A percentile compares a stretch with the other conserved stretches of the same genome.
These are phyloP conservation scores for Sinonovacula constricta DNA, from an alignment of 1,140 invertebrate species.

Conservation along the genomic window DNA sequence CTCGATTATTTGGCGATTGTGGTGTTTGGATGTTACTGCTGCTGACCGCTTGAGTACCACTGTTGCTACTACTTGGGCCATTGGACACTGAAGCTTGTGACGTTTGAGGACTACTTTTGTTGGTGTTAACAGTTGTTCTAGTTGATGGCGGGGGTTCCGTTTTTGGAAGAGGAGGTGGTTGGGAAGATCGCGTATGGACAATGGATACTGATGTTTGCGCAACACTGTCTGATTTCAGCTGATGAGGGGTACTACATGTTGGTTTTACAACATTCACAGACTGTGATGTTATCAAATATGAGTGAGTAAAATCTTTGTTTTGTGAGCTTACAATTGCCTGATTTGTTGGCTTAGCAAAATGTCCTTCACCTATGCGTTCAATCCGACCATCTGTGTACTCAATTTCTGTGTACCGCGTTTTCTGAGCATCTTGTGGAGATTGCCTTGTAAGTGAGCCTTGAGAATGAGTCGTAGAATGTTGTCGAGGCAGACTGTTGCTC, in stretches of 20 bases:
- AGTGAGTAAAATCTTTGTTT: constrained; percentile 40
- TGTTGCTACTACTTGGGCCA: not conserved
- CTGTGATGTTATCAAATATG: constrained; percentile 57
- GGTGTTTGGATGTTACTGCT: constrained; percentile 16
- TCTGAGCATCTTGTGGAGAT: constrained; percentile 45
- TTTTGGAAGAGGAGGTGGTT: constrained; percentile 53
- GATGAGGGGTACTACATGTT: constrained; percentile 65
- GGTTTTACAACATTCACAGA: constrained; percentile 75
- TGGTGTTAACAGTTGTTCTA: constrained; percentile 48
- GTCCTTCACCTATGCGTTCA: constrained; percentile 61
- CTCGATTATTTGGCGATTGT: constrained; percentile 26
- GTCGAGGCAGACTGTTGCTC: constrained; percentile 43
- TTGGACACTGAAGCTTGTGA: constrained; percentile 8
- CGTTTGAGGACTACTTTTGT: constrained; percentile 50
- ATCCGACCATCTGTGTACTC: constrained; percentile 63
- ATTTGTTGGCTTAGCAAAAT: constrained; percentile 57
- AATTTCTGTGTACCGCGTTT: constrained; percentile 62
- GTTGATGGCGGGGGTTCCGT: constrained; percentile 59
- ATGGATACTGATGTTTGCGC: constrained; percentile 72
- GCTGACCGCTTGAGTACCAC: not conserved
- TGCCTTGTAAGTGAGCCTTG: not conserved
- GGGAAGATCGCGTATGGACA: constrained; percentile 60
- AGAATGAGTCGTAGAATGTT: constrained; percentile 38
- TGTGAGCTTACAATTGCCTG: constrained; percentile 42
- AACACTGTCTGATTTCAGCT: constrained; percentile 71